A percentile compares a stretch with the other conserved stretches of the same genome.
Evolutionary conservation across 2,797 vertebrate species (phyloP).

Genomic region (Falco concolor): DNA sequence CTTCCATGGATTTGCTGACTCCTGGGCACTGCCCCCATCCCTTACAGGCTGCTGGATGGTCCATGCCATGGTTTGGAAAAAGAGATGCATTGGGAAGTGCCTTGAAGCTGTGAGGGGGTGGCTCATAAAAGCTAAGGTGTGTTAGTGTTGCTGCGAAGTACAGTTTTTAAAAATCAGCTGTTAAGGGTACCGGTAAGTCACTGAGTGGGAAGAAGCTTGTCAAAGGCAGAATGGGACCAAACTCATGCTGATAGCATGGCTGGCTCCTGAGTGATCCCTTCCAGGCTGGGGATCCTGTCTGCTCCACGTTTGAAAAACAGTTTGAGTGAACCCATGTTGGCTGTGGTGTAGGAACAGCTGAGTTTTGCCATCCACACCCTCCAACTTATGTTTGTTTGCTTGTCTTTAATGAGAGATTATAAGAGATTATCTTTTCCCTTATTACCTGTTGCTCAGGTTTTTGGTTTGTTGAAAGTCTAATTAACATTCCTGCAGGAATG

Average conservation of each 20-base stretch:
- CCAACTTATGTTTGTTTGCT: background rate
- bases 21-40: background rate
- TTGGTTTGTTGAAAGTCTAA: background rate
- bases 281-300: background rate
- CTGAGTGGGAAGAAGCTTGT: background rate
- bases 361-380: background rate
- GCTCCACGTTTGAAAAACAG: rapidly evolving
- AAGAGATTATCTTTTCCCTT: slow-evolving; percentile 9
- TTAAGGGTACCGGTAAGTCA: background rate
- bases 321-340: background rate
- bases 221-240: background rate
- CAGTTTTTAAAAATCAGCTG: background rate
- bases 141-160: background rate
- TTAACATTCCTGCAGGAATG: slow-evolving; percentile 1
- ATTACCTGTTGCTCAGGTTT: slow-evolving; percentile 59
- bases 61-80: background rate
- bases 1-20: background rate
- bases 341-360: background rate
- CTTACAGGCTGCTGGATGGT: background rate
- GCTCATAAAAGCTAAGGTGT: background rate
- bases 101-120: background rate
- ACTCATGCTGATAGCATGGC: background rate
- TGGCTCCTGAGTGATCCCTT: background rate
- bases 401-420: background rate
- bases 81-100: background rate